Evolutionary conservation across 2,113 vertebrate species (phyloP), one percentile per base, ranked within the genome.

Genomic region (Pampusana beccarii): DNA sequence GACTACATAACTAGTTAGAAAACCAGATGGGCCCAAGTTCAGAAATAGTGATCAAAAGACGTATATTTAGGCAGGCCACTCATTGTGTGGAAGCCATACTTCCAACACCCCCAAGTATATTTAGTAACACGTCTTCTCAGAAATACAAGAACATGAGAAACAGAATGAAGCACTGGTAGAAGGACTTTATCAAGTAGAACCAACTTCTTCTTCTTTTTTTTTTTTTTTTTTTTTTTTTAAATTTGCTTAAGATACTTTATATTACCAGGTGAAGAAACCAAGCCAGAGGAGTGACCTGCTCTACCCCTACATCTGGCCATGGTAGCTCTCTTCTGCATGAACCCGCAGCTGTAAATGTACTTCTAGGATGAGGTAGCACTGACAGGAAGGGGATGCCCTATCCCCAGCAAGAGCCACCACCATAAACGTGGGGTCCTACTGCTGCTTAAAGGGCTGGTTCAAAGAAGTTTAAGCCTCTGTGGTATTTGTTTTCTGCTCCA

Each of bases 241-340:
- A 46, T 46, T 19, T 19, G 18, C 44, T 46, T 18, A 46, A 46
- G 5, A 48, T 26, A 17, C 2, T 4, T 19, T 34, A 9, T 36
- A 12, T 48, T 66, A 42, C 4, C 25, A 23, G 5, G 10, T 5
- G 8, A 42, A 81, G 67, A 67, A 17, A 54, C 13, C 19, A 62
- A 87, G 8, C 12, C 36, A 74, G 17, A 74, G 9, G 3, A 79
- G 56, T 60, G 5, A 46, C 11, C 3, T 58, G 44, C 2, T 0
- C 19, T 40, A 6, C 2, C 6, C 5, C 4, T 46, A 25, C 11
- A 4, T 42, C 14, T 11, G 15, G 4, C 5, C 20, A 7, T 4
- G 1, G 9, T 15, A 58, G 10, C 23, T 77, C 23, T 34, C 13
- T 61, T 74, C 21, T 67, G n/a, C 38, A 60, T 51, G 10, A 58